These are phyloP conservation scores for Hyles lineata DNA, from an alignment of 2,888 invertebrate genomes.

Conservation along the genomic window DNA sequence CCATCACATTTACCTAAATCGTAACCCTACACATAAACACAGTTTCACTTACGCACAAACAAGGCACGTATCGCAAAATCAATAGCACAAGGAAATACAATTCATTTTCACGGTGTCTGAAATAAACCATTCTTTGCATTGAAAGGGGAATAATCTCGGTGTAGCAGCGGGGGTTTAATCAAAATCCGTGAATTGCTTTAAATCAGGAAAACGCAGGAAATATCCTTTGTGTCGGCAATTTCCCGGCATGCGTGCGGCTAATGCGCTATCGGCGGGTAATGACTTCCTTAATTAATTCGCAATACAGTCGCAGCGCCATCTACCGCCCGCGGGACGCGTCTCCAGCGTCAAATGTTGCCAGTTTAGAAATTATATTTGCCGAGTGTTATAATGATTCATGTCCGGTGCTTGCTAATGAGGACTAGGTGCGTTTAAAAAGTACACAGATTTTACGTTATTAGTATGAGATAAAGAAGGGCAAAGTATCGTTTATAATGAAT, in stretches of 20 bases:
- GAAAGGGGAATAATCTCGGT: constrained; percentile 84
- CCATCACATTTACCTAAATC: neutral
- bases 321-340: constrained; percentile 8
- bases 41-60: constrained; percentile 18
- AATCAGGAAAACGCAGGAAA: constrained; percentile 85
- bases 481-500: no score
- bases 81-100: constrained; percentile 81
- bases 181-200: constrained; percentile 85
- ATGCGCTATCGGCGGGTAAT: constrained; percentile 82
- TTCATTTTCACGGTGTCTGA: constrained; percentile 83
- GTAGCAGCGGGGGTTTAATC: constrained; percentile 83
- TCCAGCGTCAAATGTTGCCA: constrained; percentile 1
- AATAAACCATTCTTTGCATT: constrained; percentile 84
- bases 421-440: no score
- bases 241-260: constrained; percentile 81
- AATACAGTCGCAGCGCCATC: constrained; percentile 61
- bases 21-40: neutral
- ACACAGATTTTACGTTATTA: no score
- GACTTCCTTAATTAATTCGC: constrained; percentile 84
- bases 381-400: neutral
- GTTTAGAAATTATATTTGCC: neutral
- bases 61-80: constrained; percentile 63
- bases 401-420: neutral
- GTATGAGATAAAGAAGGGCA: no score
- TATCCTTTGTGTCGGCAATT: constrained; percentile 83